Percentiles rank a stretch among this genome's conserved stretches.
phyloP scores from a whole-genome alignment of 2,888 invertebrate genomes.

The Cerceris ruficornis region DNA sequence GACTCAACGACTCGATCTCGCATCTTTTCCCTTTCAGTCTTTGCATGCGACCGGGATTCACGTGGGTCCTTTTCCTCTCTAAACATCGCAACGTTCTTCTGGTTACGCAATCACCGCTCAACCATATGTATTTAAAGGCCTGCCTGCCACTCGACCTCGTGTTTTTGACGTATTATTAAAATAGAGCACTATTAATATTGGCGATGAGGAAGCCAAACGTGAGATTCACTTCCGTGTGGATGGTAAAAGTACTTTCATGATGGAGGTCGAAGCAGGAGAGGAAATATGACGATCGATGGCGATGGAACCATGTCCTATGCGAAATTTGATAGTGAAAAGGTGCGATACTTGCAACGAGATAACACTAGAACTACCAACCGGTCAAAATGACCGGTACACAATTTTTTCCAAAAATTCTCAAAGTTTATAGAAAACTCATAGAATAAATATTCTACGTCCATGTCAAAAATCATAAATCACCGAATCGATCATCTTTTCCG shows the following conservation, averaged over 20 bases:
- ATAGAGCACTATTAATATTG: conserved; percentile 58
- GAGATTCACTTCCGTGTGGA: background rate
- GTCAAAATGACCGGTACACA: no score
- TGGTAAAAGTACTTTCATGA: background rate
- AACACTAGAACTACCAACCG: no score
- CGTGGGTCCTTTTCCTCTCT: background rate
- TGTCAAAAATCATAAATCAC: no score
- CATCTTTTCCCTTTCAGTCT: conserved; percentile 10
- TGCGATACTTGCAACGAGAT: no score
- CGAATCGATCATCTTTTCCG: no score
- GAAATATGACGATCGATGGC: background rate
- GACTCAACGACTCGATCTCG: conserved; percentile 23
- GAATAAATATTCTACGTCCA: no score
- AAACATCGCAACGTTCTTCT: conserved; percentile 1
- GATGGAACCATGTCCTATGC: no score
- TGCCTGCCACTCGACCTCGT: conserved; percentile 15
- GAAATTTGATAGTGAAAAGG: no score
- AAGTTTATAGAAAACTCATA: no score
- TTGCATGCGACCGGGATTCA: background rate
- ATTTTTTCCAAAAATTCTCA: no score
- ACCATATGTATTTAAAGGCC: background rate
- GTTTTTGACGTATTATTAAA: conserved; percentile 58
- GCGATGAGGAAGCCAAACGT: background rate
- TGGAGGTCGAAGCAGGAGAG: background rate
- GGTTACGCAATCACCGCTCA: conserved; percentile 23